Evolutionary conservation across 2,113 vertebrate genomes (phyloP), one percentile per base, ranked within the genome.

Genomic region (Saccopteryx leptura): DNA sequence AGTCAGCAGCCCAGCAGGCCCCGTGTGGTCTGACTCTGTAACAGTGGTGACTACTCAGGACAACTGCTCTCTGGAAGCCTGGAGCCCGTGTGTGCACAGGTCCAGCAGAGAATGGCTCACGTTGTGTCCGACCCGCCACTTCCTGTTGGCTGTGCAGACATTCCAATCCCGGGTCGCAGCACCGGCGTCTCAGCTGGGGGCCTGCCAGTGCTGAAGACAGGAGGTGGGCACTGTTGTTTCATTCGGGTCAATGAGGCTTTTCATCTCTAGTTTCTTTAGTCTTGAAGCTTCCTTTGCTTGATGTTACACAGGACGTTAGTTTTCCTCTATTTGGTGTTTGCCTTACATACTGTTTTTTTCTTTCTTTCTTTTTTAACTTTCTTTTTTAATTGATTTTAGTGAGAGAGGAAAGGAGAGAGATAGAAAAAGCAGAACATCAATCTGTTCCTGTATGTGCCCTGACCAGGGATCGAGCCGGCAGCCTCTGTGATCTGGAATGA

Each of bases 151-250:
- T 48, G n/a, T 15, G 39, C 39, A 39, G 39, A 39, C 39, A 39
- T 39, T 2, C 39, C 39, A 39, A 3, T 39, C 39, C 39, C 39
- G 39, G 39, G 39, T 39, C 39, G 39, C 39, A 39, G 39, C 39
- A 39, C 39, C 39, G 3, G 39, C 39, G 39, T 39, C 39, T 39
- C 39, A 39, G 39, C 39, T 39, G 39, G 39, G 39, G 39, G 39
- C 60, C 9, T 4, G 50, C 4, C 9, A 15, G 1, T 48, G 7
- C n/a, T 13, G 66, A 48, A 31, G 58, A 1, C 4, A 5, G 28
- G 28, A 33, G 33, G 14, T 46, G 3, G 11, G 52, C 4, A 3
- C 12, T 1, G 10, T 19, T 9, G 0, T 56, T 26, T 19, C 4
- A 12, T 54, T 46, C 31, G 2, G 9, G 21, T 10, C 18, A 65